Conservation (phyloP, 2,113 vertebrate species). For the Cebidichthys violaceus region DNA sequence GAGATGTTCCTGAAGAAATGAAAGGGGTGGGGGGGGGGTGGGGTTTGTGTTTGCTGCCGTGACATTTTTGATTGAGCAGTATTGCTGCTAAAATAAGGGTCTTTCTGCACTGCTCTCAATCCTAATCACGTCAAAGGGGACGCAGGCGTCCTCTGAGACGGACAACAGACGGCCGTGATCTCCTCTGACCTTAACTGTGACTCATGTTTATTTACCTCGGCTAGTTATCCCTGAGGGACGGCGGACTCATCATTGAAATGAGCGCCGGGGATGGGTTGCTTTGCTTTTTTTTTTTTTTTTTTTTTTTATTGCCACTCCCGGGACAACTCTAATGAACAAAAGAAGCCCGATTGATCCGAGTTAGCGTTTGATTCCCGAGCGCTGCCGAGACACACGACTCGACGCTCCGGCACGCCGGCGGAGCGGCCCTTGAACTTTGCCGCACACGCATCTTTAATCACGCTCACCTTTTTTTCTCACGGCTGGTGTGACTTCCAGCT, state of each 20-base stretch:
- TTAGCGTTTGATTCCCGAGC: slow-evolving; percentile 18
- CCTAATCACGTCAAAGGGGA: slow-evolving; percentile 45
- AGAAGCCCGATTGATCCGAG: slow-evolving; percentile 15
- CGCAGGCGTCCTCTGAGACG: slow-evolving; percentile 41
- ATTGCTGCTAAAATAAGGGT: slow-evolving; percentile 29
- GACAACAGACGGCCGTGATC: slow-evolving; percentile 48
- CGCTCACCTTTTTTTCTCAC: slow-evolving; percentile 61
- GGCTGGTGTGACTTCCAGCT: slow-evolving; percentile 66
- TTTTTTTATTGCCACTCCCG: slow-evolving; percentile 49
- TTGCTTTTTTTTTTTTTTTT: slow-evolving; percentile 40
- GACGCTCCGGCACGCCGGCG: slow-evolving; percentile 28
- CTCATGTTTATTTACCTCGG: slow-evolving; percentile 72
- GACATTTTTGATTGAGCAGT: not conserved
- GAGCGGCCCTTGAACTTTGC: slow-evolving; percentile 63
- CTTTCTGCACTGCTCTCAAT: slow-evolving; percentile 34
- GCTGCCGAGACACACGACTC: slow-evolving; percentile 18
- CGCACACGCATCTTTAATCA: slow-evolving; percentile 68
- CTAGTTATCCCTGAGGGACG: slow-evolving; percentile 45
- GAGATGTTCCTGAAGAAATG: slow-evolving; percentile 21
- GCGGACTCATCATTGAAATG: slow-evolving; percentile 60
- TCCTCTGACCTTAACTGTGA: slow-evolving; percentile 67
- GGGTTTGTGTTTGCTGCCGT: not conserved
- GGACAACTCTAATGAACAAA: slow-evolving; percentile 70
- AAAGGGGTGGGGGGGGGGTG: not conserved
- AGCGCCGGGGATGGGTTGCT: slow-evolving; percentile 35